These are phyloP conservation scores for Mesitornis unicolor DNA, from an alignment of 2,113 vertebrate genomes.

Conservation along the genomic window DNA sequence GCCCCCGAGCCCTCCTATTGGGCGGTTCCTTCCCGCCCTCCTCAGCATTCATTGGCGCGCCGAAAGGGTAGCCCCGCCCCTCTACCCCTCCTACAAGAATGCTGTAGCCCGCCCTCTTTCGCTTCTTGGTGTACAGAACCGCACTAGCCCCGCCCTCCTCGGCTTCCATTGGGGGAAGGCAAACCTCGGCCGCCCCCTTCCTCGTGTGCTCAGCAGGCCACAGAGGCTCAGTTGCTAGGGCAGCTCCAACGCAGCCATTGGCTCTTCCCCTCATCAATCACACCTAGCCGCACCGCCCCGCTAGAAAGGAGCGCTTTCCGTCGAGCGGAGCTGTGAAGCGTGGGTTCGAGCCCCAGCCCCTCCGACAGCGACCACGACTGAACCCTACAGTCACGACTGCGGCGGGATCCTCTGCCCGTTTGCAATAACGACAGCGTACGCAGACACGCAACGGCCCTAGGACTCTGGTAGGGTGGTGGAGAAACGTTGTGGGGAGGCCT, in stretches of 20 bases:
- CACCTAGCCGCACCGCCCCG: fast-evolving
- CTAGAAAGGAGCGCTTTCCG: too few species aligned
- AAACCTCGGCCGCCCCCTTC: background rate
- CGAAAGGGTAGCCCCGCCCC: background rate
- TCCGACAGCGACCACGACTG: fast-evolving
- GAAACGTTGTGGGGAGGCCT: too few species aligned
- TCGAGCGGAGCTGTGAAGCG: fast-evolving
- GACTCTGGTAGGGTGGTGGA: too few species aligned
- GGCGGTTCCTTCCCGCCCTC: background rate
- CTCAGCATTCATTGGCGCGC: background rate
- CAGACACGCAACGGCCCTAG: too few species aligned
- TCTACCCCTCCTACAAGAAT: fast-evolving
- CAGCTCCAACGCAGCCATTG: background rate
- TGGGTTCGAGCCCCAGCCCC: background rate
- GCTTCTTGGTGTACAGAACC: fast-evolving
- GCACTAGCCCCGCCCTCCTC: background rate
- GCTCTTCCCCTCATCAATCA: background rate
- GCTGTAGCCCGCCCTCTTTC: fast-evolving
- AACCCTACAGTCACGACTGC: fast-evolving
- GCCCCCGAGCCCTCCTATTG: background rate
- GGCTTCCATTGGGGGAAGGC: background rate
- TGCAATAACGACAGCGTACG: fast-evolving
- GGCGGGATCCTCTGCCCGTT: background rate
- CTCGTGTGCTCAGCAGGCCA: background rate
- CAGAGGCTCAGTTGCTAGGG: constrained; percentile 32